Base-by-base conservation (phyloP, 2,888 invertebrate species). In the Sinhomidia bicolor region DNA sequence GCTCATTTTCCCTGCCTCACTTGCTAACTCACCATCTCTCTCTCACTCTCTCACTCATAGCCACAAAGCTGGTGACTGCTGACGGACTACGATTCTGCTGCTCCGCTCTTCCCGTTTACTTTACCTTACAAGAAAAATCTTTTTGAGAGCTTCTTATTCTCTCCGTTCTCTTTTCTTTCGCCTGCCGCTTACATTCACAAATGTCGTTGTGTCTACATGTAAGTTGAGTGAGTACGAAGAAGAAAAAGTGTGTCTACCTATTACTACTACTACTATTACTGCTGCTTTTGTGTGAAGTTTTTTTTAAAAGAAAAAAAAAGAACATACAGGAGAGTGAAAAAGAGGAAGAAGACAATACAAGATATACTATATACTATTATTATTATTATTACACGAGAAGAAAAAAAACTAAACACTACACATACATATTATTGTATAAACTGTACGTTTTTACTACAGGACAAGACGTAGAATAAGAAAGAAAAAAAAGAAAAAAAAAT, bases 11-110 rank as follows among this genome's bases (percentile, higher is more conserved):
- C 82, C 82, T 81, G 65, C 62, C 62, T 62, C 62, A 62, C 62
- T 81, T 81, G 81, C 32, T 65, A 62, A 65, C 81, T 81, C 60
- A 14, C 78, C 57, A n/a, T 10, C 78, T 68, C 51, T 41, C 41
- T 41, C 41, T 51, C 51, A 3, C n/a, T 54, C 54, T 17, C 71
- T 51, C 36, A 80, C 60, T 54, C 44, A 23, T 74, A 71, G 74
- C 74, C 83, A 83, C 83, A 83, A 74, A 83, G 83, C 83, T 83
- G 83, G 57, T 83, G 83, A 74, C 83, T 83, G 74, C 74, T 83
- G 83, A 71, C 82, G 82, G 68, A 83, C 83, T 71, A 23, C 71
- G 41, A 83, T 60, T 57, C 57, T 1, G 1, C 26, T 26, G 1
- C 29, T 60, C 29, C 23, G 44, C 81, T 65, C 47, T 65, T 81